Conservation (phyloP, 2,888 invertebrate species). For the Adineta ricciae region DNA sequence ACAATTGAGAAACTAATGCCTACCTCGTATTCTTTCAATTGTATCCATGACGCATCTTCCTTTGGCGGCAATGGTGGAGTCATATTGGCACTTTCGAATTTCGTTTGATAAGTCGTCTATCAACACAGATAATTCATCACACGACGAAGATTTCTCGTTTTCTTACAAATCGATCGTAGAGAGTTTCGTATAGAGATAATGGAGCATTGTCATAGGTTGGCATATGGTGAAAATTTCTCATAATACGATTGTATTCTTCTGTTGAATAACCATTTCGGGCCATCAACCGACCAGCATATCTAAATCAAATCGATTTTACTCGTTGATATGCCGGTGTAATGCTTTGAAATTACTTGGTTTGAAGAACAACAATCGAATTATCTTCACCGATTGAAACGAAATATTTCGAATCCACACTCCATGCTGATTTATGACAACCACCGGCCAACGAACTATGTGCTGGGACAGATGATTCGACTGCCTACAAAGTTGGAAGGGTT, state of each 20-base stretch:
- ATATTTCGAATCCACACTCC: conserved; percentile 15
- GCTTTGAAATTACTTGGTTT: background rate
- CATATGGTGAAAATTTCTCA: background rate
- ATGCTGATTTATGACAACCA: background rate
- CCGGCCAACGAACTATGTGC: background rate
- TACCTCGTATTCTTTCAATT: conserved; percentile 13
- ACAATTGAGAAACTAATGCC: too few relatives aligned
- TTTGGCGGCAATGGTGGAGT: background rate
- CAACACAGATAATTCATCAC: background rate
- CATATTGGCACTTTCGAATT: background rate
- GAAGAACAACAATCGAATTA: background rate
- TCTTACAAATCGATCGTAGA: background rate
- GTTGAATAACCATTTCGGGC: background rate
- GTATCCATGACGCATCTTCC: background rate
- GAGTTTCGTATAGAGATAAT: background rate
- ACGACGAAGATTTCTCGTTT: background rate
- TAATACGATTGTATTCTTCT: background rate
- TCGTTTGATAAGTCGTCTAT: background rate
- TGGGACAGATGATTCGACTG: background rate
- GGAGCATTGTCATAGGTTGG: background rate
- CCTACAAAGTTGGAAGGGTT: too few relatives aligned
- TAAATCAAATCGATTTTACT: background rate
- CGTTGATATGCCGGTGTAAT: background rate
- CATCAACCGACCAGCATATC: background rate
- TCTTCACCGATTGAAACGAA: background rate